phyloP scores from a whole-genome alignment of 1,140 invertebrate genomes.

The Phymorhynchus buccinoides region DNA sequence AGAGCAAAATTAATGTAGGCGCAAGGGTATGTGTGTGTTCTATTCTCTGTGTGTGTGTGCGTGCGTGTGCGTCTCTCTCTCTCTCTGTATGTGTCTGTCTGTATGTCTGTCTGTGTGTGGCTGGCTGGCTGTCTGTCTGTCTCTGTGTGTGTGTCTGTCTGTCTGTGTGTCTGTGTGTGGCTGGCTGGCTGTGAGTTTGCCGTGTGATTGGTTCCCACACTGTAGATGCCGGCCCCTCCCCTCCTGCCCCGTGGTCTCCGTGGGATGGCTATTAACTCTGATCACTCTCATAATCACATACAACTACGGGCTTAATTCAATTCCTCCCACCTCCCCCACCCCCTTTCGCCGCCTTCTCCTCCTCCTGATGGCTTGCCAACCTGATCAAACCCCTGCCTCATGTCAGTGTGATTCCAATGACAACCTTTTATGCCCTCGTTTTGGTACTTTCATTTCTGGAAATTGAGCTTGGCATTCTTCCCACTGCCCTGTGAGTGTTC shows the following conservation, averaged over 20 bases:
- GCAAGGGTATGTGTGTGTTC: background rate
- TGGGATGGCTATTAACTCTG: slow-evolving; percentile 5
- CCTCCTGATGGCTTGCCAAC: background rate
- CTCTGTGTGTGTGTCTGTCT: background rate
- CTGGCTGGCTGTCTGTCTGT: background rate
- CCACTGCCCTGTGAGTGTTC: too few relatives aligned
- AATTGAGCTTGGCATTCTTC: too few relatives aligned
- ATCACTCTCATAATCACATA: too few relatives aligned
- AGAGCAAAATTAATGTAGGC: too few relatives aligned
- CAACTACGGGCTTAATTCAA: background rate
- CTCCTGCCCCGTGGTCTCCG: background rate
- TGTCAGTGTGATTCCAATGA: slow-evolving; percentile 24
- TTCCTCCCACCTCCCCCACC: slow-evolving; percentile 1
- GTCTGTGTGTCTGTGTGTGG: background rate
- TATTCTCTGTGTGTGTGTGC: too few relatives aligned
- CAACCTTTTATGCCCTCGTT: background rate
- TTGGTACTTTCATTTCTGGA: background rate
- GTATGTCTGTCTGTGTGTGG: background rate
- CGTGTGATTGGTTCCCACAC: background rate
- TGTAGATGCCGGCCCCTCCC: too few relatives aligned
- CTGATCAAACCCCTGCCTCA: slow-evolving; percentile 8
- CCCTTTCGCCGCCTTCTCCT: too few relatives aligned
- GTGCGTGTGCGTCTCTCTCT: too few relatives aligned
- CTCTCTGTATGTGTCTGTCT: background rate
- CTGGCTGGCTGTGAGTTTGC: background rate